Base-by-base conservation (phyloP, 2,797 vertebrate genomes). In the Falco novaeseelandiae region DNA sequence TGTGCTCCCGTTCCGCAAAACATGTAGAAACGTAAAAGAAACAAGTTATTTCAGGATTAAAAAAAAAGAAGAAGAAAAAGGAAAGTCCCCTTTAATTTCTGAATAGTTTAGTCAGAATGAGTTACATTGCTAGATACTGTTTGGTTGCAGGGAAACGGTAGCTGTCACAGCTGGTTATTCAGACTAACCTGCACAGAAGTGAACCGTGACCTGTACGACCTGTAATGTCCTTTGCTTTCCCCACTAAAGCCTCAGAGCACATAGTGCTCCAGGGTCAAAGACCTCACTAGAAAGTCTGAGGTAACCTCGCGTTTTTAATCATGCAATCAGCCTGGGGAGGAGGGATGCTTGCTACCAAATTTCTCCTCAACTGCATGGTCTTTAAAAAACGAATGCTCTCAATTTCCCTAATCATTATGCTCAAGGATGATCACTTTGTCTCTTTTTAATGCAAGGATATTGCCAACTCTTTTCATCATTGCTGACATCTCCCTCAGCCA, bases 391-490 rank as follows among this genome's bases (percentile, higher is more conserved):
- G 58, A 95, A 86, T 59, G 21, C 27, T 88, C 65, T 87, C 62
- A 29, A 32, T 82, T 93, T 96, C 72, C 87, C 70, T 84, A 72
- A 81, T 89, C 66, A 22, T 83, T 87, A 76, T 52, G 61, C 54
- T 86, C 63, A 84, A 12, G 44, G 92, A 83, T 81, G 79, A 96
- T 78, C 84, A 65, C 77, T 92, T 90, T 59, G 42, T 86, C 89
- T 92, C 59, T 74, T 92, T 93, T 73, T 91, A 94, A 89, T 52
- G n/a, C 2, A 4, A 92, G 38, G 76, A 51, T 91, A 69, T 83
- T 12, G 4, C 62, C 89, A 94, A 76, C 18, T 72, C 92, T 83
- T 95, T 96, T 94, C 85, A 95, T 94, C 89, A 52, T 59, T 73
- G 49, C 42, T 38, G 69, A 86, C 54, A 66, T 52, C 58, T 91